Conservation (phyloP, 2,888 invertebrate genomes). For the Phrixothrix hirtus region DNA sequence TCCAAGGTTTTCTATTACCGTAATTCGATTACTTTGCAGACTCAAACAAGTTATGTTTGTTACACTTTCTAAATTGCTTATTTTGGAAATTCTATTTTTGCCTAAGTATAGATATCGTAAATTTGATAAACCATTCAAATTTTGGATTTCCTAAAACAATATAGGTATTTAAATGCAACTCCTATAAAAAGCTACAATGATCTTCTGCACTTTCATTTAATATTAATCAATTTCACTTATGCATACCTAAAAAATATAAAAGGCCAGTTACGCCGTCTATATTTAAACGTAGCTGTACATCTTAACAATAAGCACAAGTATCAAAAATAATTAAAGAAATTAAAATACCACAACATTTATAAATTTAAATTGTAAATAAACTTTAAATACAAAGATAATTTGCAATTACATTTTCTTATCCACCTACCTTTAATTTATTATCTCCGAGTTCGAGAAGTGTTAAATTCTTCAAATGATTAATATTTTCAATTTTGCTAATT, state of each 20-base stretch:
- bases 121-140: constrained; percentile 66
- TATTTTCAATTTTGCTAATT: constrained; percentile 83
- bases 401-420: not conserved
- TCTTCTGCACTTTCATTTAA: too few relatives aligned
- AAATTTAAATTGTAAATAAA: too few relatives aligned
- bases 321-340: too few relatives aligned
- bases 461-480: constrained; percentile 77
- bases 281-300: too few relatives aligned
- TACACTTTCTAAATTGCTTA: constrained; percentile 82
- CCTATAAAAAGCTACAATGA: too few relatives aligned
- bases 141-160: constrained; percentile 23
- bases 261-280: too few relatives aligned
- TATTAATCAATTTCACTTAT: too few relatives aligned
- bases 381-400: too few relatives aligned
- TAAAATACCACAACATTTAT: too few relatives aligned
- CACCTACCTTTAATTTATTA: constrained; percentile 79
- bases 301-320: too few relatives aligned
- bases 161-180: too few relatives aligned
- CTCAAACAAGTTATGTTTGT: constrained; percentile 82
- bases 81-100: constrained; percentile 84
- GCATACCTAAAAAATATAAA: too few relatives aligned
- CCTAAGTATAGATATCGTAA: constrained; percentile 84
- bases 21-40: constrained; percentile 91
- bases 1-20: constrained; percentile 87
- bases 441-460: constrained; percentile 92